phyloP scores from a whole-genome alignment of 2,113 vertebrate genomes.

The Sitta europaea region DNA sequence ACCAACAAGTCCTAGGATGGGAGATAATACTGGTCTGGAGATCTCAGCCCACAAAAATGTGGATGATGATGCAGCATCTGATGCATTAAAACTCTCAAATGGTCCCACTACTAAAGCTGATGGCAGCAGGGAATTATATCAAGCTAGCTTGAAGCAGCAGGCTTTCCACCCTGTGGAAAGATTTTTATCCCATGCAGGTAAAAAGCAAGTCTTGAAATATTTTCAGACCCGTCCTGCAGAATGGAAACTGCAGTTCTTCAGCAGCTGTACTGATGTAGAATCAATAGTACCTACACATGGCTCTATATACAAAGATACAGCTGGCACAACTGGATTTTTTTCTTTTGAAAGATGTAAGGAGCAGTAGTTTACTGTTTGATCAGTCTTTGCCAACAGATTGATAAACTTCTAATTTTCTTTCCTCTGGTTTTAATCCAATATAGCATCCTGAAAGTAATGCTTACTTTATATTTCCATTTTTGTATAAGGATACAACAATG shows the following conservation, averaged over 20 bases:
- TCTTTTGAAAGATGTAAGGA: background rate
- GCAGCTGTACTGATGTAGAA: background rate
- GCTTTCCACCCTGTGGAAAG: background rate
- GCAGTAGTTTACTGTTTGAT: background rate
- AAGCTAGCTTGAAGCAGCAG: background rate
- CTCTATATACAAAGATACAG: background rate
- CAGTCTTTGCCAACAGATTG: background rate
- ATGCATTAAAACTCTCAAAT: background rate
- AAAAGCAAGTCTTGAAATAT: background rate
- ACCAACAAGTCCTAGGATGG: background rate
- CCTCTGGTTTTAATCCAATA: background rate
- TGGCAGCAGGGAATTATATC: background rate
- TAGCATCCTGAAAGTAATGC: background rate
- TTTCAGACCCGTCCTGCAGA: background rate
- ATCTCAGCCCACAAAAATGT: background rate
- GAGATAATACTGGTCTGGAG: background rate
- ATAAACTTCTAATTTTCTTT: background rate
- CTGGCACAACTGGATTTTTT: background rate
- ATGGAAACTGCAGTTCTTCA: background rate
- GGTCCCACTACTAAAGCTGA: background rate
- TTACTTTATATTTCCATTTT: background rate
- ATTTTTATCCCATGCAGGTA: background rate
- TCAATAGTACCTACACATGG: background rate
- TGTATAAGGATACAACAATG: background rate
- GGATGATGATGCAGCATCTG: background rate